Evolutionary conservation across 2,797 vertebrate species (phyloP).

Genomic region (Brachyrhaphis roseni): DNA sequence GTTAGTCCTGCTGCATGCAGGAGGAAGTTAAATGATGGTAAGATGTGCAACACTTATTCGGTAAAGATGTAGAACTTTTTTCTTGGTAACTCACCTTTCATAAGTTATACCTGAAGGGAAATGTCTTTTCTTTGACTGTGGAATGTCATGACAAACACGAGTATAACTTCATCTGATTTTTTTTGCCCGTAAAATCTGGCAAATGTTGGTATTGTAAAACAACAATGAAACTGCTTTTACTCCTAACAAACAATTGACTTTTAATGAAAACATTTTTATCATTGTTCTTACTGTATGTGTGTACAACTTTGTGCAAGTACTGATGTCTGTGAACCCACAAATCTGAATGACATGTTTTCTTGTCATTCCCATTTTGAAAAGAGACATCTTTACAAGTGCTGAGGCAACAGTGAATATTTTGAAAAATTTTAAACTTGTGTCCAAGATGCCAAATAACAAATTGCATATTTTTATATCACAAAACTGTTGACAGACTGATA

Average conservation of each 20-base stretch:
- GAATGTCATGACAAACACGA: neutral
- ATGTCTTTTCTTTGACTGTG: too few species aligned
- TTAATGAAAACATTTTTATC: neutral
- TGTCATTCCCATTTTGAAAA: neutral
- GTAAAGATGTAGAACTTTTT: too few species aligned
- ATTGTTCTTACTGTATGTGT: neutral
- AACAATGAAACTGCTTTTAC: neutral
- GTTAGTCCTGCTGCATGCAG: too few species aligned
- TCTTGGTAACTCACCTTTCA: too few species aligned
- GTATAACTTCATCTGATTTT: neutral
- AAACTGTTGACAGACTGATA: neutral
- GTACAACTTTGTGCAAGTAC: neutral
- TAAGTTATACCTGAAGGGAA: too few species aligned
- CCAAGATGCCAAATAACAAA: neutral
- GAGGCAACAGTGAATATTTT: neutral
- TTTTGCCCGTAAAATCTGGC: neutral
- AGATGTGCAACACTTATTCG: too few species aligned
- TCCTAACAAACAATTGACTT: neutral
- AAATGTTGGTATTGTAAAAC: neutral
- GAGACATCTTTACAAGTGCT: neutral
- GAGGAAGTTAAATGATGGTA: too few species aligned
- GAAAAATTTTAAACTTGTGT: neutral
- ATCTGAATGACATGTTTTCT: neutral
- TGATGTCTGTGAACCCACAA: neutral
- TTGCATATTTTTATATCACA: neutral